Evolutionary conservation across 2,113 vertebrate genomes (phyloP), one percentile per base, ranked within the genome.

Genomic region (Pelodiscus sinensis): DNA sequence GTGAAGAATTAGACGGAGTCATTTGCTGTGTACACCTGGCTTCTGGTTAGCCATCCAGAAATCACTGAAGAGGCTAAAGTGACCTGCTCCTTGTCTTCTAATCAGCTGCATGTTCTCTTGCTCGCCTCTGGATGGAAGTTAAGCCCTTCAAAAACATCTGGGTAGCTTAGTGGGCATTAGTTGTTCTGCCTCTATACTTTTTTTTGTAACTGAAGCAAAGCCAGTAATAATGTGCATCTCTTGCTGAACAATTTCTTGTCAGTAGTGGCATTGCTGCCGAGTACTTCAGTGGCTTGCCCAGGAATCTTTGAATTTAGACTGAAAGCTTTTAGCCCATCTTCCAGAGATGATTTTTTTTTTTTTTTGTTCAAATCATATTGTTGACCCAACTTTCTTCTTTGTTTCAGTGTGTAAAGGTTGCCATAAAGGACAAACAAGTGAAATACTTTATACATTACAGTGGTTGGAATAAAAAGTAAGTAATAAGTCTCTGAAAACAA

Each of bases 391-490:
- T 89, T 83, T 93, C 81, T 87, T 95, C 77, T 97, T 89, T 90
- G 12, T 98, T 98, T 19, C 98, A 99, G 99, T 99, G 99, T 98
- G 99, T 99, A 95, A 99, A 99, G 96, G 99, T 99, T 97, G 99
- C 98, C 97, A 99, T 99, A 98, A 99, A 99, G 98, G 99, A 99
- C 96, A 99, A 99, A 97, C 99, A 99, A 98, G 99, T 99, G 97
- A 99, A 99, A 96, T 99, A 99, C 97, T 99, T 99, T 52, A 99
- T 99, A 98, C 99, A 99, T 98, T 99, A 99, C 98, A 99, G 99
- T 94, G 99, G 99, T 71, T 99, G 99, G 99, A 99, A 99, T 98
- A 99, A 99, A 96, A 99, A 99, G 99, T 99, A 98, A 99, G 99
- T 99, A 90, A 92, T 92, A 77, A 80, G 13, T 60, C 16, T 94